Base-by-base conservation (phyloP, 1,140 invertebrate species). In the Carposina sasakii region DNA sequence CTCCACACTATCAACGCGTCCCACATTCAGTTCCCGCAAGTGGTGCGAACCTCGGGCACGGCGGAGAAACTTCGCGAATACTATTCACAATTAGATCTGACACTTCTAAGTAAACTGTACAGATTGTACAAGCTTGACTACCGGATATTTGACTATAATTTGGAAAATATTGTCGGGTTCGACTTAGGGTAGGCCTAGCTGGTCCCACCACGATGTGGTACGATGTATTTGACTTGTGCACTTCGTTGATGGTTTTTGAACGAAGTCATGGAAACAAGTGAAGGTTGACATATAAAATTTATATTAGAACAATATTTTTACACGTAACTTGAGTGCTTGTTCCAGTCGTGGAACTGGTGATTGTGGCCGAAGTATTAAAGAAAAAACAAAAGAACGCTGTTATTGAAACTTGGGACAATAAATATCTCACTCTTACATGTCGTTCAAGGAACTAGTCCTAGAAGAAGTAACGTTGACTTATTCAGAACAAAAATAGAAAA, bases 61-160 rank as follows among this genome's bases (percentile, higher is more conserved):
- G 86, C 88, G 0, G 88, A 89, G 22, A 90, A 91, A 58, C 71
- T 96, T 0, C 87, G 87, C 34, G 88, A 85, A 21, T 94, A 95
- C 65, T 94, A 92, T 68, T 89, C 89, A 20, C 88, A 88, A 12
- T 69, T 96, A n/a, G 89, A 90, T 19, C 86, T 91, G 42, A 88
- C 89, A 20, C 88, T 91, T 19, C 89, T 95, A 22, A 83, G 89
- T 48, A 87, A 89, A 52, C 81, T 96, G 40, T 92, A 91, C 67
- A 87, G 92, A 60, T 79, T 94, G 10, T 96, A 96, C 67, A 87
- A 89, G 63, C 81, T 90, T 48, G 95, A 96, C 76, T 93, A 95
- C 70, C 89, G 89, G 67, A 76, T 96, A 50, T 96, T 96, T 60
- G 90, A 91, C 54, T 96, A 96, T 58, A 88, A 90, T 52, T 60